A percentile compares a stretch with the other conserved stretches of the same genome.
These are phyloP conservation scores for Cephalopholis sonnerati DNA, from an alignment of 2,113 vertebrate genomes.

Conservation along the genomic window DNA sequence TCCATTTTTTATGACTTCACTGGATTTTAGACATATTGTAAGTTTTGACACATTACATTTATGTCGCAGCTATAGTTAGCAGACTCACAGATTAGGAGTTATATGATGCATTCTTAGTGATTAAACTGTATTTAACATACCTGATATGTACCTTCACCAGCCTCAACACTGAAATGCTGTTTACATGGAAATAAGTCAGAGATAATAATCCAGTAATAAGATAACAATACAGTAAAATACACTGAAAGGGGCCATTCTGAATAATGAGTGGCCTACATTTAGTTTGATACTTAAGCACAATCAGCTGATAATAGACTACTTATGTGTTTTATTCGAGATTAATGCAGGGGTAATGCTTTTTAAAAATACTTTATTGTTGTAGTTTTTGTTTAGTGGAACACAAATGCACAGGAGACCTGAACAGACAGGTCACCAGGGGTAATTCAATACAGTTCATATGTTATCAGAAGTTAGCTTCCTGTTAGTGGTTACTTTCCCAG, in stretches of 20 bases:
- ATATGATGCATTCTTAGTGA: background rate
- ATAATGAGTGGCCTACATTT: background rate
- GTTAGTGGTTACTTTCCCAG: too few relatives aligned
- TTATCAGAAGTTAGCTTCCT: too few relatives aligned
- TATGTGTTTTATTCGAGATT: too few relatives aligned
- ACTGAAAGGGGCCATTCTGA: background rate
- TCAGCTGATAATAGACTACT: background rate
- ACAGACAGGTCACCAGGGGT: too few relatives aligned
- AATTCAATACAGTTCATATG: too few relatives aligned
- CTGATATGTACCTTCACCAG: background rate
- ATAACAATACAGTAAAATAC: background rate
- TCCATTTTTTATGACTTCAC: background rate
- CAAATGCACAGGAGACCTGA: too few relatives aligned
- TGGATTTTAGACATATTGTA: background rate
- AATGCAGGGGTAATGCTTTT: too few relatives aligned
- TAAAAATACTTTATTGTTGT: too few relatives aligned
- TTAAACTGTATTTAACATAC: background rate
- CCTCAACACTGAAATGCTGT: background rate
- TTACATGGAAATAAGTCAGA: background rate
- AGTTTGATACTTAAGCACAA: background rate
- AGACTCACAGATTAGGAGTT: background rate
- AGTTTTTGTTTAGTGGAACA: too few relatives aligned
- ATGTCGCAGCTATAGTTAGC: background rate
- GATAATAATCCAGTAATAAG: background rate
- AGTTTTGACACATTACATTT: too few relatives aligned